These are phyloP conservation scores for Diorhabda elongata DNA, from an alignment of 1,140 invertebrate genomes.

Conservation along the genomic window DNA sequence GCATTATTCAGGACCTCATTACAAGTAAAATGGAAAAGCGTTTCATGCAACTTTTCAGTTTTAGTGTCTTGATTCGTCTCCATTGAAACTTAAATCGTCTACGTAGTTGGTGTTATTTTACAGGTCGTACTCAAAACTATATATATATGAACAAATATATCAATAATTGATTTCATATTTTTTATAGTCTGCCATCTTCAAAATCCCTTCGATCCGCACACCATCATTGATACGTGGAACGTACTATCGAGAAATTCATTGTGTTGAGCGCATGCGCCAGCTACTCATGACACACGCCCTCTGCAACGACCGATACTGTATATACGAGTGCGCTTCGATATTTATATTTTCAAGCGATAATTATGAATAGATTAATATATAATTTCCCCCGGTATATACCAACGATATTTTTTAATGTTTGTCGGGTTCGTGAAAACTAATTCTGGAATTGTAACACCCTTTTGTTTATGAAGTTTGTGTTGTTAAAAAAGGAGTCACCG, in stretches of 20 bases:
- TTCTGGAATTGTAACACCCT: not conserved
- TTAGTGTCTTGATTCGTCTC: not conserved
- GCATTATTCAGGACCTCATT: slow-evolving; percentile 30
- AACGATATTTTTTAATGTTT: not conserved
- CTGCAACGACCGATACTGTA: no score
- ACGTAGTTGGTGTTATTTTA: not conserved
- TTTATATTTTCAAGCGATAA: no score
- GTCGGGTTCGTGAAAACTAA: not conserved
- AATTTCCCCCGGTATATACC: not conserved
- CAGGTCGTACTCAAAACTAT: not conserved
- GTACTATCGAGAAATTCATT: no score
- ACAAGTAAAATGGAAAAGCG: slow-evolving; percentile 16
- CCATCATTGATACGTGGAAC: no score
- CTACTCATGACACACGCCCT: no score
- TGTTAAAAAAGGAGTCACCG: not conserved
- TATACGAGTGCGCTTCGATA: no score
- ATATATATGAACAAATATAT: no score
- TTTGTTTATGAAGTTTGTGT: not conserved
- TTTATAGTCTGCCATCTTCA: no score
- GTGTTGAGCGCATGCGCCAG: no score
- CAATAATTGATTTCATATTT: no score
- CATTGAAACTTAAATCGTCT: not conserved
- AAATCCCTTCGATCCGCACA: no score
- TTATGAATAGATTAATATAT: no score
- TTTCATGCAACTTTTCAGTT: not conserved